These are phyloP conservation scores for Anguilla pacifica DNA, from an alignment of 2,797 vertebrate species.

Conservation along the genomic window DNA sequence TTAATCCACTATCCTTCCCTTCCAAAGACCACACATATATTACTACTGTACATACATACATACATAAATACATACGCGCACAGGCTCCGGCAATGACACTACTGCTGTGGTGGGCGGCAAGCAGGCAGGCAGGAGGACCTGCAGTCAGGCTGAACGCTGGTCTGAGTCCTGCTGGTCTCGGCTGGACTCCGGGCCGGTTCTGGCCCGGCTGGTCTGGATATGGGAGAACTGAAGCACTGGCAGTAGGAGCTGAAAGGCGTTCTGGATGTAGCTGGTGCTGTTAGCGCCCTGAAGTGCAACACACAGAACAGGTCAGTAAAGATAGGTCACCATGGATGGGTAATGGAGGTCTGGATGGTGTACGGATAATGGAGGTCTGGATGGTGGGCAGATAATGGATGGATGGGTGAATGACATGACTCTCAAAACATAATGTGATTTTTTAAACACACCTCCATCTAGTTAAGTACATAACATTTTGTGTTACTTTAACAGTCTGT, in stretches of 20 bases:
- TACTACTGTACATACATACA: slow-evolving; percentile 62
- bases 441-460: no score
- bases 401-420: background rate
- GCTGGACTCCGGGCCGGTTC: slow-evolving; percentile 47
- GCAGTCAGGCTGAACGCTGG: background rate
- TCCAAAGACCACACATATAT: slow-evolving; percentile 32
- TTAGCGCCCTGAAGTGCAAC: slow-evolving; percentile 82
- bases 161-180: slow-evolving; percentile 35
- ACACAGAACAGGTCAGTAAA: slow-evolving; percentile 19
- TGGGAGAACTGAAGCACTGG: slow-evolving; percentile 91
- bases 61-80: slow-evolving; percentile 9
- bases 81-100: background rate
- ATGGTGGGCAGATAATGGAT: background rate
- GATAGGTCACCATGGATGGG: background rate
- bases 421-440: no score
- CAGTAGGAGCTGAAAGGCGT: slow-evolving; percentile 92
- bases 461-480: no score
- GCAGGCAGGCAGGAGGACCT: background rate
- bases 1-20: background rate
- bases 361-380: background rate
- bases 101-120: background rate
- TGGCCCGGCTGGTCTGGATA: slow-evolving; percentile 75
- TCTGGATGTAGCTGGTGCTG: slow-evolving; percentile 88
- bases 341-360: background rate
- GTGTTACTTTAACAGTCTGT: no score